Base-by-base conservation (phyloP, 2,888 invertebrate species). In the Amblyteles armatorius region DNA sequence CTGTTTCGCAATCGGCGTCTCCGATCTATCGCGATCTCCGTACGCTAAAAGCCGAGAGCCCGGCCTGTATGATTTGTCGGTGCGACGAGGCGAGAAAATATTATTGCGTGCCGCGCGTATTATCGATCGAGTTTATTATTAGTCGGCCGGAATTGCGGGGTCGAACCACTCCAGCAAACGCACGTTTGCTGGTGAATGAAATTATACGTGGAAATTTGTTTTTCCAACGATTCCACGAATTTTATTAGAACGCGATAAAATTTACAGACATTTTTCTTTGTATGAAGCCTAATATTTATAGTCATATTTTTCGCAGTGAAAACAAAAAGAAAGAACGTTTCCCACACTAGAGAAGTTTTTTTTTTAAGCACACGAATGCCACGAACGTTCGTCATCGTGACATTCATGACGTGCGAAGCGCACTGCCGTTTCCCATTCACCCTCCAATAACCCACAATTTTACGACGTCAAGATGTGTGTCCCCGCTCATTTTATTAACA, bases 391-490 rank as follows among this genome's bases (percentile, higher is more conserved):
- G 11, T 22, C 57, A 26, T 57, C 26, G 26, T 57, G 57, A 22
- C 11, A 13, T 22, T 57, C 57, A 57, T 57, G 57, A 22, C 11
- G 26, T 22, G 57, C 57, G 57, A 22, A 57, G 22, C 22, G 22
- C 57, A 57, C 57, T 57, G 26, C 26, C 57, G 57, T 26, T 57
- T 57, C 57, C 57, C 60, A 63, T 63, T 63, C 60, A 63, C 29
- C 29, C 60, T 29, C 60, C 19, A 22, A 29, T 50, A 22, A 68
- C 50, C 48, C 68, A 68, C 57, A 69, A 73, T 69, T 79, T 79
- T 74, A 83, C 73, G 73, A 83, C 60, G 48, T 68, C 79, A 74
- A 74, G 83, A 83, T 83, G 68, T 22, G 79, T 48, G 60, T 60
- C 3, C 57, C 55, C 57, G 63, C 40, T 67, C 16, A 26, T 73